A percentile compares a stretch with the other conserved stretches of the same genome.
phyloP scores from a whole-genome alignment of 2,797 vertebrate genomes.

The Garrulus glandarius region DNA sequence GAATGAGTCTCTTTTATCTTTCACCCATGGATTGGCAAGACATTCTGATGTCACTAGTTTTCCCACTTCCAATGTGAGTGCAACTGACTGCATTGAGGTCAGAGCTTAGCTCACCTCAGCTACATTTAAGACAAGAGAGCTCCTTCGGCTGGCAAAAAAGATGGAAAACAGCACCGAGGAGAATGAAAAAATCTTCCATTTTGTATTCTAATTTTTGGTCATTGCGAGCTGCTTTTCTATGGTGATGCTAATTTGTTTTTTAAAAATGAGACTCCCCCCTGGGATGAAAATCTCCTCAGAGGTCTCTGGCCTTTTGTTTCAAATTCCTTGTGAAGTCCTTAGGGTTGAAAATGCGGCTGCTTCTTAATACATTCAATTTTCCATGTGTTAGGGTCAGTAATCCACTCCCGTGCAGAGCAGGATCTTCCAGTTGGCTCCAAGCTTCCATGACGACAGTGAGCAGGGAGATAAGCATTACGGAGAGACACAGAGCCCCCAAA shows the following conservation, averaged over 20 bases:
- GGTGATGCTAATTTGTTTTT: slow-evolving; percentile 66
- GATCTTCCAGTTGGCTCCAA: slow-evolving; percentile 43
- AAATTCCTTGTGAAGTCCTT: slow-evolving; percentile 58
- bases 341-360: slow-evolving; percentile 27
- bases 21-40: background rate
- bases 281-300: slow-evolving; percentile 55
- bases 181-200: slow-evolving; percentile 35
- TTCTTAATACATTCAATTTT: slow-evolving; percentile 55
- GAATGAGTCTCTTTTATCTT: slow-evolving; percentile 20
- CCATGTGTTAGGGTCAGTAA: slow-evolving; percentile 51
- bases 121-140: slow-evolving; percentile 1
- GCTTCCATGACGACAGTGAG: slow-evolving; percentile 57
- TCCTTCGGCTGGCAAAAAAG: background rate
- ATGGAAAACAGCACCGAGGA: background rate
- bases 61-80: slow-evolving; percentile 31
- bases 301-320: slow-evolving; percentile 62
- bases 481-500: background rate
- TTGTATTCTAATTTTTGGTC: slow-evolving; percentile 53
- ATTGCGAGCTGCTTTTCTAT: slow-evolving; percentile 51
- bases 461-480: slow-evolving; percentile 13
- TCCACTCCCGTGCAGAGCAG: slow-evolving; percentile 31
- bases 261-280: slow-evolving; percentile 29
- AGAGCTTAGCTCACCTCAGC: slow-evolving; percentile 59
- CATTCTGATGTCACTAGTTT: background rate
- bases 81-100: slow-evolving; percentile 51